phyloP scores from a whole-genome alignment of 2,888 invertebrate genomes.

The Schrankia costaestrigalis region DNA sequence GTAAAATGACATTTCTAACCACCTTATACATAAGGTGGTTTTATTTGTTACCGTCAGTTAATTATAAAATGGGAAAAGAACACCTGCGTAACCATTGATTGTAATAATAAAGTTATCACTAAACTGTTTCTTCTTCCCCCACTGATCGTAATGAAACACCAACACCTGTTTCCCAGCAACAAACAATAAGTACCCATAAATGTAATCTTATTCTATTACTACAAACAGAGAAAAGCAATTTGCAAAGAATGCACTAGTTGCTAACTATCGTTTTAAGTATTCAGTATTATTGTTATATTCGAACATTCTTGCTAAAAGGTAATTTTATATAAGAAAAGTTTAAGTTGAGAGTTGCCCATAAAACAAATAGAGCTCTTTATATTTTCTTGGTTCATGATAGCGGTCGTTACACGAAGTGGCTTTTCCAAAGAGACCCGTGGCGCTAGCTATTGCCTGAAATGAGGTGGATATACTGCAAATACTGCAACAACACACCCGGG shows the following conservation, averaged over 20 bases:
- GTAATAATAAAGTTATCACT: too few relatives aligned
- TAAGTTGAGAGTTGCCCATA: constrained; percentile 30
- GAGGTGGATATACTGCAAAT: constrained; percentile 46
- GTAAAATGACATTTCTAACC: too few relatives aligned
- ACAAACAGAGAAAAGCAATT: too few relatives aligned
- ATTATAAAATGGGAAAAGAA: too few relatives aligned
- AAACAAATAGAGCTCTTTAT: constrained; percentile 40
- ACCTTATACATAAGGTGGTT: too few relatives aligned
- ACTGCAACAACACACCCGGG: constrained; percentile 44
- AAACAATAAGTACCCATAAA: too few relatives aligned
- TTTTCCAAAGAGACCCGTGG: constrained; percentile 43
- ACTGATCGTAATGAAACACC: too few relatives aligned
- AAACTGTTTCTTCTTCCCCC: too few relatives aligned
- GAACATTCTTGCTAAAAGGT: constrained; percentile 5
- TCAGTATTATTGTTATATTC: background rate
- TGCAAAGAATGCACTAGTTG: background rate
- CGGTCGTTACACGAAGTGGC: constrained; percentile 44
- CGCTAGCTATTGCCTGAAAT: constrained; percentile 48
- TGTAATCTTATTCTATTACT: too few relatives aligned
- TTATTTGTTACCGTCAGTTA: too few relatives aligned
- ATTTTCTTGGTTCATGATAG: constrained; percentile 40
- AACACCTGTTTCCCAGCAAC: too few relatives aligned
- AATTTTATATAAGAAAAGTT: constrained; percentile 23
- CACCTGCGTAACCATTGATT: too few relatives aligned
- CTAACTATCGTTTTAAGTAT: background rate